These are phyloP conservation scores for Gisinianus flammeolus DNA, from an alignment of 2,888 invertebrate species.

Conservation along the genomic window DNA sequence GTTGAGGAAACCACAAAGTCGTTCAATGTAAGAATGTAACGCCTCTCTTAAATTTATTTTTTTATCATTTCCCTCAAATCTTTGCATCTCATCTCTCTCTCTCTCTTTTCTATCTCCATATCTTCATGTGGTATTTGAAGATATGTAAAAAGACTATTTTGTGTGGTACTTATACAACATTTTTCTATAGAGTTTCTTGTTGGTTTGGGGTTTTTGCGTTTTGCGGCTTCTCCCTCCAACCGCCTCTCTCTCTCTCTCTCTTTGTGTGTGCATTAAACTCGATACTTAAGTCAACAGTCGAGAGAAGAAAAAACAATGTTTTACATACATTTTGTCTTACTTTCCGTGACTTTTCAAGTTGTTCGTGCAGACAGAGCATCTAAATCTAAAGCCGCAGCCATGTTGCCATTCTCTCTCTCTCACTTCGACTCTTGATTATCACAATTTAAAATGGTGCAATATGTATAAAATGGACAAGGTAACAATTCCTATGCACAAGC, in stretches of 20 bases:
- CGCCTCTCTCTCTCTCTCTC: too few species aligned
- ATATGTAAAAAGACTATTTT: not conserved
- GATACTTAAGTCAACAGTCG: too few species aligned
- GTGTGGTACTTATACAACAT: not conserved
- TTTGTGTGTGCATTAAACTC: too few species aligned
- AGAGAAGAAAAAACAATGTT: too few species aligned
- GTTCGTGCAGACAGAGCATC: not conserved
- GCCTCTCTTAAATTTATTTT: slow-evolving; percentile 21
- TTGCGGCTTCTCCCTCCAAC: too few species aligned
- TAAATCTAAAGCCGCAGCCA: not conserved
- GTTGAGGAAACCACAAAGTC: slow-evolving; percentile 17
- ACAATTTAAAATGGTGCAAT: too few species aligned
- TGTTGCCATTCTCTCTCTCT: too few species aligned
- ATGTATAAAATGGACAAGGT: too few species aligned
- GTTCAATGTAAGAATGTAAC: slow-evolving; percentile 19
- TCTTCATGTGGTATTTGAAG: not conserved
- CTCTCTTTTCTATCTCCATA: not conserved
- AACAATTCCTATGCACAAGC: too few species aligned
- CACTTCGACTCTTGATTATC: too few species aligned
- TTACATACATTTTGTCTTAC: not conserved
- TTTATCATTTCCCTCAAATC: slow-evolving; percentile 14
- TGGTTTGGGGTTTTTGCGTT: not conserved
- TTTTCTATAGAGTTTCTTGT: not conserved
- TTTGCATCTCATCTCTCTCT: slow-evolving; percentile 3
- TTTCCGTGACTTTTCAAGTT: not conserved